Evolutionary conservation across 2,797 vertebrate species (phyloP), one percentile per base, ranked within the genome.

Genomic region (Lithobates pipiens): DNA sequence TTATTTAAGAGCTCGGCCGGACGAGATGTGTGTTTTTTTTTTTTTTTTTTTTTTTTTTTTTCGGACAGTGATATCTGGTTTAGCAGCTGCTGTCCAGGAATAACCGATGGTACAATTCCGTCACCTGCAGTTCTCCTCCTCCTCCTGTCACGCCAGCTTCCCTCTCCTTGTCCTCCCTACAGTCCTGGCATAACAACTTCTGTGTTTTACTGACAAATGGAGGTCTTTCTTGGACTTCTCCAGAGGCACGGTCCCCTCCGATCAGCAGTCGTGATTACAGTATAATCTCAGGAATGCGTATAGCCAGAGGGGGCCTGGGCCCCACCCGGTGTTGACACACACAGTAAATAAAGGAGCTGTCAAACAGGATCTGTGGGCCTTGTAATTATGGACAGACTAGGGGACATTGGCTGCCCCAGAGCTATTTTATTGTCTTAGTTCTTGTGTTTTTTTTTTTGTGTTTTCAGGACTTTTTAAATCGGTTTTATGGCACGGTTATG

Each of bases 311-410:
- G 72, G 16, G 5, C 36, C 70, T 1, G 23, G 36, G 80, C 29
- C 71, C 57, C 72, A 76, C 81, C 81, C 73, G 18, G 65, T 63
- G 18, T 44, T 83, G 72, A 83, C 73, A 76, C 44, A 75, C 71
- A 65, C 57, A 4, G 42, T 68, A 68, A 68, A 83, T 83, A 83
- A 68, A 36, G 46, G 32, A 67, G 72, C 81, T 83, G 81, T 83
- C 81, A 83, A 76, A 83, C 61, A 68, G 65, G 73, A 75, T 76
- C 42, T 65, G 21, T 25, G n/a, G 61, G 61, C 50, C 50, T 54
- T 54, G 50, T 54, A 54, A 54, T 54, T 54, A 54, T 54, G 50
- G 50, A 54, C 21, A 1, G 61, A 63, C 57, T 63, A 11, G 61
- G 61, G 61, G 21, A 65, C 61, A 65, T 65, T 65, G 11, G 61